A percentile compares a stretch with the other conserved stretches of the same genome.
These are phyloP conservation scores for Volucella bombylans DNA, from an alignment of 2,888 invertebrate species.

Conservation along the genomic window DNA sequence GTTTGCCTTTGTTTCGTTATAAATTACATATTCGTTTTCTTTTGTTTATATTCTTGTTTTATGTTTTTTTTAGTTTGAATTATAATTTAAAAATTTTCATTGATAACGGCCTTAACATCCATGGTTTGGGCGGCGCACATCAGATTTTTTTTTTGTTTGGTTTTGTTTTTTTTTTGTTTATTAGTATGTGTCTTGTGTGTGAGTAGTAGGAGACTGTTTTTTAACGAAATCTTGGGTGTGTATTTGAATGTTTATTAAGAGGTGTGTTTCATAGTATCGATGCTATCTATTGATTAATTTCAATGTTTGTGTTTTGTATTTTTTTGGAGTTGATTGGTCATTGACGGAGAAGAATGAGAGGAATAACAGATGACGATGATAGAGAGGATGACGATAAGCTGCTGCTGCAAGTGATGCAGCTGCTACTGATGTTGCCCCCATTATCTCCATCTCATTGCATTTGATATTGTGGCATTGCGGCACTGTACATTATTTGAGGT, in stretches of 20 bases:
- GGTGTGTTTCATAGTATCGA: conserved; percentile 50
- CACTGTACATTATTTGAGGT: conserved; percentile 87
- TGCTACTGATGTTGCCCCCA: conserved; percentile 76
- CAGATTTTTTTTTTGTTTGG: conserved; percentile 71
- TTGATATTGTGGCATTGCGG: conserved; percentile 91
- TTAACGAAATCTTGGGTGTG: conserved; percentile 51
- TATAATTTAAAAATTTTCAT: conserved; percentile 77
- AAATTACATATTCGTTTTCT: conserved; percentile 74
- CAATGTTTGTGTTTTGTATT: conserved; percentile 52
- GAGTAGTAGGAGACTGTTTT: conserved; percentile 61
- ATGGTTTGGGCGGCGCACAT: conserved; percentile 76
- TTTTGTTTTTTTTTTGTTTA: conserved; percentile 10
- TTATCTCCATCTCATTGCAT: conserved; percentile 87
- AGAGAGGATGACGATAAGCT: conserved; percentile 71
- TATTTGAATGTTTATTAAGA: conserved; percentile 48
- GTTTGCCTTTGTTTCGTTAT: conserved; percentile 68
- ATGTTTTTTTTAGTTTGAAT: conserved; percentile 77
- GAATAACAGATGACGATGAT: conserved; percentile 77
- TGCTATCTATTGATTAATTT: conserved; percentile 67
- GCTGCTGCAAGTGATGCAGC: conserved; percentile 60
- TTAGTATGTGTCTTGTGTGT: conserved; percentile 17
- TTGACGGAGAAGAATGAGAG: conserved; percentile 70
- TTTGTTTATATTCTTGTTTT: no score
- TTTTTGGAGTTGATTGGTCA: conserved; percentile 58
- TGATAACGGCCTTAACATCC: conserved; percentile 77